phyloP scores from a whole-genome alignment of 2,797 vertebrate species.

The Masticophis lateralis region DNA sequence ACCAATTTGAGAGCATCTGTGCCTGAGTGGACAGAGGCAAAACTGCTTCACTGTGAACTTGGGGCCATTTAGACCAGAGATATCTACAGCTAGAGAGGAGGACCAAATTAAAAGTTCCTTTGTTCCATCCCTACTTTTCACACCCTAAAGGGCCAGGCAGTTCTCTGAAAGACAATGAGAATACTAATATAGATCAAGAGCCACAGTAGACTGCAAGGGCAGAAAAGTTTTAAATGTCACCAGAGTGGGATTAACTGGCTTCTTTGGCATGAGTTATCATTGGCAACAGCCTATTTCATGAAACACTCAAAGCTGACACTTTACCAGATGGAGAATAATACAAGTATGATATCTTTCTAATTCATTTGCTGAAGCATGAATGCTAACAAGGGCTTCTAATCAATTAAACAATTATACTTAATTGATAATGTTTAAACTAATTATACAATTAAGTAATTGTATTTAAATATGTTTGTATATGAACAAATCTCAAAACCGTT shows the following conservation, averaged over 20 bases:
- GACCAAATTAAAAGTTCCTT: neutral
- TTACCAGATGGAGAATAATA: neutral
- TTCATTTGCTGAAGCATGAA: neutral
- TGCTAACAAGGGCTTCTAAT: neutral
- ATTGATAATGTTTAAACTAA: neutral
- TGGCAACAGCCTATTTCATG: neutral
- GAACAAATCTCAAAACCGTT: neutral
- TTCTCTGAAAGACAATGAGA: neutral
- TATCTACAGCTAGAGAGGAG: neutral
- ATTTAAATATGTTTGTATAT: neutral
- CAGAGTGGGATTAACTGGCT: neutral
- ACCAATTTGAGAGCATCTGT: conserved; percentile 18
- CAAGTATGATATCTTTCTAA: neutral
- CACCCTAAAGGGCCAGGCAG: neutral
- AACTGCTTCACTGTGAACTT: conserved; percentile 20
- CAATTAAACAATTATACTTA: neutral
- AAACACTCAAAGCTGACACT: neutral
- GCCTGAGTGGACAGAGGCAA: conserved; percentile 18
- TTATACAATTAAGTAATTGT: neutral
- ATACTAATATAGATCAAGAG: neutral
- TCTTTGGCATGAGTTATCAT: neutral
- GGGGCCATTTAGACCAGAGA: conserved; percentile 14
- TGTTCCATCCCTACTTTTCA: neutral
- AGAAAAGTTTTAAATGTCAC: neutral
- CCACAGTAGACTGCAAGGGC: neutral